These are phyloP conservation scores for Falco biarmicus DNA, from an alignment of 2,797 vertebrate genomes.

Conservation along the genomic window DNA sequence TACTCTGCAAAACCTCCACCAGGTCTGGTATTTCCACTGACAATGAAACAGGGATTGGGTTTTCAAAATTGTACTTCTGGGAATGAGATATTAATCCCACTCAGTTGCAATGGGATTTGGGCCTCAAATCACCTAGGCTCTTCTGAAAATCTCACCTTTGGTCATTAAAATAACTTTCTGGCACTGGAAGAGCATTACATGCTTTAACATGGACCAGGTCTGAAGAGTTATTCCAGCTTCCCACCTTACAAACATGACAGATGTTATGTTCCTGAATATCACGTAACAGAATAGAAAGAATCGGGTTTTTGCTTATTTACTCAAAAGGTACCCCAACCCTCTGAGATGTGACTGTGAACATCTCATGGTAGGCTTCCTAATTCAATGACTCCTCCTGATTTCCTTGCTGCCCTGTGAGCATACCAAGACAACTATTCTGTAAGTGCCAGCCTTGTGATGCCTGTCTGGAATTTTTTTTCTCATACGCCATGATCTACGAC, in stretches of 20 bases:
- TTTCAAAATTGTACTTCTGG: slow-evolving; percentile 33
- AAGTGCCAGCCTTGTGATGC: neutral
- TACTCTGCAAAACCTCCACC: slow-evolving; percentile 14
- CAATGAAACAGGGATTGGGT: slow-evolving; percentile 15
- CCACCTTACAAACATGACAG: neutral
- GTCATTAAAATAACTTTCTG: slow-evolving; percentile 43
- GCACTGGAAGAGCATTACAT: neutral
- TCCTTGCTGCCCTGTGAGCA: neutral
- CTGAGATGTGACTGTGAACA: neutral
- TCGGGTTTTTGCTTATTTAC: neutral
- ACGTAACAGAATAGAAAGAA: neutral
- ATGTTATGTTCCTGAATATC: neutral
- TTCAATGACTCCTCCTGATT: neutral
- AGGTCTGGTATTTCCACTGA: slow-evolving; percentile 47
- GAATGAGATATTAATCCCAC: slow-evolving; percentile 36
- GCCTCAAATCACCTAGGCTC: neutral
- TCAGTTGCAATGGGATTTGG: neutral
- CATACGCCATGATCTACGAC: neutral
- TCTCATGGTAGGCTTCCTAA: neutral
- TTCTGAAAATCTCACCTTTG: slow-evolving; percentile 58
- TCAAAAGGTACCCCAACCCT: neutral
- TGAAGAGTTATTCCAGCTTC: slow-evolving; percentile 16
- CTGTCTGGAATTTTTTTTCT: neutral
- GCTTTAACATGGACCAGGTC: neutral
- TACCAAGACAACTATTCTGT: neutral